Conservation (phyloP, 2,113 vertebrate species). For the Oreamnos americanus region DNA sequence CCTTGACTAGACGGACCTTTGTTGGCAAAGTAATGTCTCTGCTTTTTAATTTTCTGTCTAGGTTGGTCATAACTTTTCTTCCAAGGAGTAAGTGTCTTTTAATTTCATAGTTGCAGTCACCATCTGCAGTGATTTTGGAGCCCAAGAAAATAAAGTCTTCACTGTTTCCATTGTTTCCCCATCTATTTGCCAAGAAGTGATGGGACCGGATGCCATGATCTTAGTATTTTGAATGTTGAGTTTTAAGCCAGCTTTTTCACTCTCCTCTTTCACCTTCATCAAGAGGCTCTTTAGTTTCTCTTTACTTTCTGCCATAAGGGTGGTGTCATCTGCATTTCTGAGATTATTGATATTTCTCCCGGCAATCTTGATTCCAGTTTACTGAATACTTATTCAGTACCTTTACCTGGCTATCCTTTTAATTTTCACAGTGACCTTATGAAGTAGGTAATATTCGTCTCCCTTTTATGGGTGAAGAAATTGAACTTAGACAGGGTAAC, state of each 20-base stretch:
- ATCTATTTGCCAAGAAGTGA: not conserved
- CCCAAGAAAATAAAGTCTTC: not conserved
- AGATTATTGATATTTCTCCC: not conserved
- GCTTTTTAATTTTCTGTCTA: not conserved
- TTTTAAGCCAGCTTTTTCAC: not conserved
- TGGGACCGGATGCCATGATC: not conserved
- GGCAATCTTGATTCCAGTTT: not conserved
- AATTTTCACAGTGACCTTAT: not conserved
- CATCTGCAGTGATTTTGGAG: not conserved
- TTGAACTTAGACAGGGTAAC: not conserved
- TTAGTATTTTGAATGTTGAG: not conserved
- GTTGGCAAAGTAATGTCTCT: not conserved
- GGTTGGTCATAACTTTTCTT: not conserved
- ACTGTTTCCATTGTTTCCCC: not conserved
- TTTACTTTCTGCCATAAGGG: not conserved
- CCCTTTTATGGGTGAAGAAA: slow-evolving; percentile 15
- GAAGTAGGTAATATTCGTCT: not conserved
- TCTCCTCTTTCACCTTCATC: not conserved
- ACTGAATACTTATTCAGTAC: not conserved
- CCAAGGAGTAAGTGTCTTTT: not conserved
- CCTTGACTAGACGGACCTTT: not conserved
- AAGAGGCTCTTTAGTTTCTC: not conserved
- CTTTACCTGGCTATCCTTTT: not conserved
- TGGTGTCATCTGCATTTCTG: not conserved
- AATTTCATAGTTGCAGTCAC: not conserved